phyloP scores from a whole-genome alignment of 2,888 invertebrate genomes.

The Palloptera scutellata region DNA sequence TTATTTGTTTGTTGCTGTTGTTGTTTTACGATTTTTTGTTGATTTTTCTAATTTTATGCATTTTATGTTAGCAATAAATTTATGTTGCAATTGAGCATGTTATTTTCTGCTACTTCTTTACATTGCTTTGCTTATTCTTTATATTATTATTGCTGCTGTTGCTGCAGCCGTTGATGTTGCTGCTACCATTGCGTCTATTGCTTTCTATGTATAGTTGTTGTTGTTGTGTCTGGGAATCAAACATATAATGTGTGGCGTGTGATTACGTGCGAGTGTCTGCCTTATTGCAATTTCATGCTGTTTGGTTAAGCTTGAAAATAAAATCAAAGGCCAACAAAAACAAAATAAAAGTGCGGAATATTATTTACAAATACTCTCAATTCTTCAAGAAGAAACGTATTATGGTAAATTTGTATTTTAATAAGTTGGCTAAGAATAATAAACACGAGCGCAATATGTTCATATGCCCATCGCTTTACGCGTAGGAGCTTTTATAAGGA shows the following conservation, averaged over 20 bases:
- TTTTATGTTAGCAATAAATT: constrained; percentile 36
- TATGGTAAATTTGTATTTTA: too few relatives aligned
- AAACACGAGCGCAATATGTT: too few relatives aligned
- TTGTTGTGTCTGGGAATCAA: constrained; percentile 20
- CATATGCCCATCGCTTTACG: too few relatives aligned
- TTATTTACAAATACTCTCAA: constrained; percentile 41
- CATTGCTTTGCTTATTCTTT: constrained; percentile 5
- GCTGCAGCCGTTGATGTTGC: background rate
- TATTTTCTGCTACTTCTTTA: constrained; percentile 11
- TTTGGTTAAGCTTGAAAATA: background rate
- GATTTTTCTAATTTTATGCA: constrained; percentile 29
- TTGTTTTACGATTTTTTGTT: constrained; percentile 6
- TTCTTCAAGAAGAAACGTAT: background rate
- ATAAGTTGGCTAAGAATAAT: too few relatives aligned
- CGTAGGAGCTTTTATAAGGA: too few relatives aligned
- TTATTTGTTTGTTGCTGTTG: background rate
- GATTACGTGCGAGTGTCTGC: background rate
- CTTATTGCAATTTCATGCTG: background rate
- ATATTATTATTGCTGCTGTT: constrained; percentile 14
- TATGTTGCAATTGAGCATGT: constrained; percentile 34
- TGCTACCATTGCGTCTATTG: background rate
- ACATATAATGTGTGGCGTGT: background rate
- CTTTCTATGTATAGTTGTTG: constrained; percentile 20
- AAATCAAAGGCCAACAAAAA: constrained; percentile 15
- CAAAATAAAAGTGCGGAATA: constrained; percentile 33